A percentile compares a stretch with the other conserved stretches of the same genome.
phyloP scores from a whole-genome alignment of 2,888 invertebrate species.

The Bugulina stolonifera region DNA sequence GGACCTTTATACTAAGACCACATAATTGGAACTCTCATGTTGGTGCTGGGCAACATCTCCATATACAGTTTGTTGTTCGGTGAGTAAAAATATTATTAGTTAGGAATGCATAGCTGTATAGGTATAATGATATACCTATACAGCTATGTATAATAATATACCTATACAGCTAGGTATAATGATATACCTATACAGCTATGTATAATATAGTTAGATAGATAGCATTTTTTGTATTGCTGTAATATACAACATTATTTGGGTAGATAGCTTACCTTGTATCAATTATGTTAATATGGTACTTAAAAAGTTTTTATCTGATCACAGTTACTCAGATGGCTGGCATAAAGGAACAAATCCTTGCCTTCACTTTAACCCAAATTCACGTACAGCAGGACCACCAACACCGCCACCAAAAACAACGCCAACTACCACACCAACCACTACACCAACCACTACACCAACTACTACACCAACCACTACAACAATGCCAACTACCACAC shows the following conservation, averaged over 20 bases:
- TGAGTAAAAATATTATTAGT: no score
- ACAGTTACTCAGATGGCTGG: conserved; percentile 13
- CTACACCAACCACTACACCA: neutral
- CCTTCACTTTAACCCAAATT: neutral
- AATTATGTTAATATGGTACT: no score
- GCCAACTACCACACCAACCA: neutral
- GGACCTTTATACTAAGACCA: conserved; percentile 4
- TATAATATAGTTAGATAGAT: no score
- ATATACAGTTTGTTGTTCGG: conserved; percentile 21
- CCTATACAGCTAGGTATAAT: no score
- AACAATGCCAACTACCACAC: neutral
- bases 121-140: no score
- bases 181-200: no score
- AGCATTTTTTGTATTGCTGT: no score
- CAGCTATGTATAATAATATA: no score
- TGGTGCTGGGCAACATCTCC: neutral
- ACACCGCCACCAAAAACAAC: neutral
- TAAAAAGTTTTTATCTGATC: no score
- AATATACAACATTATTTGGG: no score
- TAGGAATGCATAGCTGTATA: no score
- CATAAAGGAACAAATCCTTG: neutral
- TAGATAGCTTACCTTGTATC: no score
- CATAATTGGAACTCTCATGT: neutral
- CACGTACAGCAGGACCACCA: neutral
- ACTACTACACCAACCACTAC: neutral